Evolutionary conservation across 2,888 invertebrate genomes (phyloP), one percentile per base, ranked within the genome.

Genomic region (Diaphora mendica): DNA sequence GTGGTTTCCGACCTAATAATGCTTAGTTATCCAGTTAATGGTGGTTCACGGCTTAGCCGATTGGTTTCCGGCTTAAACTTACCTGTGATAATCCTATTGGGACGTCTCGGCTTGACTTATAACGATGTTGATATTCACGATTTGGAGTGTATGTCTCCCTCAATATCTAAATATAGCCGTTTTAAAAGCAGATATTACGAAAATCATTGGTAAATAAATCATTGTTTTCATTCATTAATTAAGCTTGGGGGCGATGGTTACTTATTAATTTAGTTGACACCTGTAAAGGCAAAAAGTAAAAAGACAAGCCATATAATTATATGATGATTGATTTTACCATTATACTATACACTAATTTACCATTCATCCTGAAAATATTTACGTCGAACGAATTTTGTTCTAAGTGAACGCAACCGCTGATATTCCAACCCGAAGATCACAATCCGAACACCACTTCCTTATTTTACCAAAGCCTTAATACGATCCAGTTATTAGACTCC

Each of bases 401-500:
- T 23, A 55, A 4, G 23, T n/a, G n/a, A 55, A 9, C 23, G 11
- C 8, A 55, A 23, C 23, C 3, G n/a, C n/a, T 1, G 26, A 26
- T 9, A 59, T 30, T 44, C 8, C 42, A 66, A 1, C 42, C 26
- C n/a, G 42, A 26, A 66, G 33, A 48, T 30, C 33, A 30, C 20
- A 59, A 39, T 69, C 3, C 55, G 9, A 67, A 44, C 51, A 48
- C 11, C 51, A 23, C 15, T 55, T 30, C 20, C 44, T 7, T n/a
- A n/a, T n/a, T 64, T 44, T 23, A 44, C 33, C 9, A 17, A 71
- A 66, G 30, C n/a, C 48, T 51, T 70, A 70, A 70, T 62, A 67
- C 70, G 59, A 69, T 48, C 39, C 33, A 67, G 73, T 70, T 70
- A 74, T 70, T 70, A 72, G 39, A 67, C 44, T 74, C 67, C 35